Evolutionary conservation across 2,113 vertebrate species (phyloP), one percentile per base, ranked within the genome.

Genomic region (Menidia beryllina): DNA sequence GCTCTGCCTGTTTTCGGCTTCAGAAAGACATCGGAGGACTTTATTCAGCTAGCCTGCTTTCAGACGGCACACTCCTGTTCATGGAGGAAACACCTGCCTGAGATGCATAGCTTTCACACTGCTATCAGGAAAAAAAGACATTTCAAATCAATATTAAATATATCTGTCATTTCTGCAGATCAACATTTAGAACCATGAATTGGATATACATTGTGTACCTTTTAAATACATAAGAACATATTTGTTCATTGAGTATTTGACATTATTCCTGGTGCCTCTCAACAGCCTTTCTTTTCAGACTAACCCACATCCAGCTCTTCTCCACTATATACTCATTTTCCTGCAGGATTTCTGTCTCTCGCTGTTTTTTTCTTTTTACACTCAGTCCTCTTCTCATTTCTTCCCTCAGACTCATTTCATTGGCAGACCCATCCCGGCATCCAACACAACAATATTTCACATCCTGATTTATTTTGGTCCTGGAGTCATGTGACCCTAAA

Each of bases 381-480:
- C 34, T 62, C 65, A 30, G 17, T 30, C 70, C 20, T 43, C 20
- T 41, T 74, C n/a, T 68, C 49, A 51, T 54, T 73, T 26, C 56
- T 50, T 14, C 45, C 15, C 5, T 74, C 14, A 0, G 43, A 30
- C 63, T 84, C 26, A 13, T 83, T 77, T 77, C 56, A 81, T 61
- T 56, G 4, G 17, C 17, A 34, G 74, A 58, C 82, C 52, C 80
- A 79, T 86, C 86, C 77, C 36, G 7, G 60, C 76, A 85, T 79
- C 79, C 52, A 78, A 54, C 48, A 57, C 69, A 87, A 88, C 85
- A 80, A 86, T 88, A 88, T 88, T 91, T 88, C 88, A 88, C 78
- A 83, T 90, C 88, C 85, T 92, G 91, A 91, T 93, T 90, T 93
- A 92, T 94, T 92, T 93, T 90, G 84, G 86, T 64, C 91, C 90